These are phyloP conservation scores for Cebidichthys violaceus DNA, from an alignment of 2,113 vertebrate species.

Conservation along the genomic window DNA sequence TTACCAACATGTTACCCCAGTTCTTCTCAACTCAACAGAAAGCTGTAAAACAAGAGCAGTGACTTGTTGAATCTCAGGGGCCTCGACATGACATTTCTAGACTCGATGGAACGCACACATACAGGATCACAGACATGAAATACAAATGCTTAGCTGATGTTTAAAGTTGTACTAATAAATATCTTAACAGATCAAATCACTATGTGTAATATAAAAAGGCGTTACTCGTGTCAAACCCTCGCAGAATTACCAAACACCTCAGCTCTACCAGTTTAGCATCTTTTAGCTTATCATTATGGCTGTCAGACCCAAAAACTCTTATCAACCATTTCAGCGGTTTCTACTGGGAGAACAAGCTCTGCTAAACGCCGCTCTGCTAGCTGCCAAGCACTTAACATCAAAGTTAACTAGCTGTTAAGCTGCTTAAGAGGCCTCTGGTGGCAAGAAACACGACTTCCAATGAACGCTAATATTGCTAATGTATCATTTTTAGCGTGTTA, in stretches of 20 bases:
- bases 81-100: conserved; percentile 10
- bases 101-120: not conserved
- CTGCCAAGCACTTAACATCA: not conserved
- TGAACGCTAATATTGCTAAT: too few relatives aligned
- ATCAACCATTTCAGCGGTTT: not conserved
- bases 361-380: not conserved
- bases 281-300: not conserved
- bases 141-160: not conserved
- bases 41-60: not conserved
- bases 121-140: conserved; percentile 2
- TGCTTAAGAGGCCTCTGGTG: not conserved
- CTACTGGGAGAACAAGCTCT: not conserved
- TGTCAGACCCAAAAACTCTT: not conserved
- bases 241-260: not conserved
- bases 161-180: not conserved
- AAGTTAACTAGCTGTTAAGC: not conserved
- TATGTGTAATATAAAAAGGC: not conserved
- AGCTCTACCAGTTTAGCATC: not conserved
- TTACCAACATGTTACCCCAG: not conserved
- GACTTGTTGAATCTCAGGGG: conserved; percentile 14
- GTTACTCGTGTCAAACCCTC: not conserved
- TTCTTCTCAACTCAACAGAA: conserved; percentile 22
- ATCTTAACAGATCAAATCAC: not conserved
- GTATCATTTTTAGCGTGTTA: too few relatives aligned
- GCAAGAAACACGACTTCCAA: not conserved